Evolutionary conservation across 2,888 invertebrate genomes (phyloP), one percentile per base, ranked within the genome.

Genomic region (Lasioglossum calceatum): DNA sequence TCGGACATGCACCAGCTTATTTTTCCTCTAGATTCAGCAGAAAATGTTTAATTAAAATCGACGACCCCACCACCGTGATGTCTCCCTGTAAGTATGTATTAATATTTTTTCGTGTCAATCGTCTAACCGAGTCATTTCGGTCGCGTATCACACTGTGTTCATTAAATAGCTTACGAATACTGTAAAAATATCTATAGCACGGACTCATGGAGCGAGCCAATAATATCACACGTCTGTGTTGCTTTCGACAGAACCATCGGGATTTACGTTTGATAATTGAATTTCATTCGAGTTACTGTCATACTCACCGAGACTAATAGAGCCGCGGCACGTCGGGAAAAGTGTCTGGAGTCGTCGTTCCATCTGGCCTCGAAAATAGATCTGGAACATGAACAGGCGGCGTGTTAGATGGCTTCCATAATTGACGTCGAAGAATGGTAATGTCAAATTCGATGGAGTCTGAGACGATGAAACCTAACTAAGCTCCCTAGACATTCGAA

Each of bases 321-420:
- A 84, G 96, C 96, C 0, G 96, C 96, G 23, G 97, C 96, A 44
- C 97, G 96, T 32, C 97, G 96, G 81, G 96, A 96, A 85, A 97
- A 96, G 91, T 96, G 95, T 93, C 95, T 96, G 93, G 95, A 96
- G 93, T 96, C 97, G 94, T 96, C 96, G 92, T 96, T 96, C 96
- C 96, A 97, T 92, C 96, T 95, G 77, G 96, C 95, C 91, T 96
- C 96, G 80, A 95, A 93, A 84, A 96, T 95, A 84, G 96, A 96
- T 93, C 96, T 96, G 94, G 14, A 95, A 96, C 85, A 90, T 32
- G 86, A 92, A 77, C 87, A 87, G 79, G 44, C 64, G 88, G 87
- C 54, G 73, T 50, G 44, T 64, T 67, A 64, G 39, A 27, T 27
- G 44, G 27, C 32, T 16, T 44, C 32, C 0, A 23, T 67, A 16